phyloP scores from a whole-genome alignment of 2,113 vertebrate genomes.

The Oriolus oriolus region DNA sequence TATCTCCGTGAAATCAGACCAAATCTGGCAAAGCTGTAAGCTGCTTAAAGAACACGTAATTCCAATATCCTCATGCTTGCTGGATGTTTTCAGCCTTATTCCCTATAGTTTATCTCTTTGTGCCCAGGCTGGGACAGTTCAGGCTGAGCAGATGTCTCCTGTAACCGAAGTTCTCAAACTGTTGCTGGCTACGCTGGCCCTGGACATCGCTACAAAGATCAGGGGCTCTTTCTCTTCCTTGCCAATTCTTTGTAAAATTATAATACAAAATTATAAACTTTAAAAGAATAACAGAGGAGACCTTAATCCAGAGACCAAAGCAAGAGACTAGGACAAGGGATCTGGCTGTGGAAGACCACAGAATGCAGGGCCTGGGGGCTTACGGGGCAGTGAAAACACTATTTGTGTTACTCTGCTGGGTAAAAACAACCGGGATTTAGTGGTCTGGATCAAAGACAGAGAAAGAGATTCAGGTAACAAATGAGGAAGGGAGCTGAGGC shows the following conservation, averaged over 20 bases:
- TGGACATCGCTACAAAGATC: not conserved
- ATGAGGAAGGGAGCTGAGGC: not conserved
- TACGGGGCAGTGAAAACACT: not conserved
- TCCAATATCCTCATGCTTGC: not conserved
- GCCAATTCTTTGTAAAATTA: not conserved
- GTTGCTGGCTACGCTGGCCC: not conserved
- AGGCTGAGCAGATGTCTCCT: not conserved
- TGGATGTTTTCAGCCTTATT: not conserved
- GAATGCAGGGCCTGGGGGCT: not conserved
- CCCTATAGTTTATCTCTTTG: not conserved
- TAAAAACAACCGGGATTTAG: not conserved
- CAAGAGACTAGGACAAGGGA: not conserved
- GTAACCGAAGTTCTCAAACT: not conserved
- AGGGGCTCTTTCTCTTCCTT: not conserved
- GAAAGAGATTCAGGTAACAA: not conserved
- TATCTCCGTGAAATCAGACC: conserved; percentile 19
- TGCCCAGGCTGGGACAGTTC: not conserved
- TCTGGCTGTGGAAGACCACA: not conserved
- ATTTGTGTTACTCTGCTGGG: not conserved
- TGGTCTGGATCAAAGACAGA: not conserved
- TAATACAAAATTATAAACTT: not conserved
- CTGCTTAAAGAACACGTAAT: not conserved
- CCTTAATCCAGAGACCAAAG: not conserved
- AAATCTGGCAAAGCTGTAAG: conserved; percentile 18
- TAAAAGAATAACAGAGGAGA: not conserved